These are phyloP conservation scores for Tadarida brasiliensis DNA, from an alignment of 2,797 vertebrate genomes.

Conservation along the genomic window DNA sequence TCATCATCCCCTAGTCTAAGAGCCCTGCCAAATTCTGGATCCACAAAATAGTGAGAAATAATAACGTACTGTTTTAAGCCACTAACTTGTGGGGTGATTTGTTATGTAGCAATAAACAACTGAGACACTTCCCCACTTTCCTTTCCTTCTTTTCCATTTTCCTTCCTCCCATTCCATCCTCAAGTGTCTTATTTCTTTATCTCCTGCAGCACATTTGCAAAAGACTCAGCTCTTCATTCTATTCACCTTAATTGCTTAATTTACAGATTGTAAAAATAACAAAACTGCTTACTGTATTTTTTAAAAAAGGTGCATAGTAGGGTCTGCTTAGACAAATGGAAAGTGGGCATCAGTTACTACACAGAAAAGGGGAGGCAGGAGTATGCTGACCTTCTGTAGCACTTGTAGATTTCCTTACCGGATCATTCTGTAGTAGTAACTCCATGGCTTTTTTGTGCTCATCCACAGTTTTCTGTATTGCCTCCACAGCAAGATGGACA, in stretches of 20 bases:
- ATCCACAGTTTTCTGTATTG: conserved; percentile 93
- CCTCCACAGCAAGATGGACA: conserved; percentile 95
- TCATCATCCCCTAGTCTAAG: neutral
- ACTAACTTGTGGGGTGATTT: neutral
- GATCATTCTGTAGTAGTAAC: conserved; percentile 86
- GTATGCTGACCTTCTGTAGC: neutral
- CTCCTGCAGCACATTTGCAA: neutral
- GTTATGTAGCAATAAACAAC: neutral
- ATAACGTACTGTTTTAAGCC: conserved; percentile 4
- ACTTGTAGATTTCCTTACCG: conserved; percentile 85
- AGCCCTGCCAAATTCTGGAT: neutral
- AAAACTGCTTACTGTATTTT: neutral
- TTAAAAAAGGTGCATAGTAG: neutral
- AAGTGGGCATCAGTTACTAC: neutral
- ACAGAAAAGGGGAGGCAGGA: neutral
- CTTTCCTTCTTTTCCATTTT: conserved; percentile 44
- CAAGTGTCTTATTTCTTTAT: neutral
- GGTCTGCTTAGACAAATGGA: conserved; percentile 26
- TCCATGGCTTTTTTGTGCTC: conserved; percentile 91
- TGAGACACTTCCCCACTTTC: neutral
- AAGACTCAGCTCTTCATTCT: conserved; percentile 56
- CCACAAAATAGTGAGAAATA: conserved; percentile 52
- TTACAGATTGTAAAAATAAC: neutral
- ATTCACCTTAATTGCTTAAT: neutral
- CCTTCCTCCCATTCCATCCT: neutral